Base-by-base conservation (phyloP, 2,113 vertebrate genomes). In the Oncorhynchus gorbuscha region DNA sequence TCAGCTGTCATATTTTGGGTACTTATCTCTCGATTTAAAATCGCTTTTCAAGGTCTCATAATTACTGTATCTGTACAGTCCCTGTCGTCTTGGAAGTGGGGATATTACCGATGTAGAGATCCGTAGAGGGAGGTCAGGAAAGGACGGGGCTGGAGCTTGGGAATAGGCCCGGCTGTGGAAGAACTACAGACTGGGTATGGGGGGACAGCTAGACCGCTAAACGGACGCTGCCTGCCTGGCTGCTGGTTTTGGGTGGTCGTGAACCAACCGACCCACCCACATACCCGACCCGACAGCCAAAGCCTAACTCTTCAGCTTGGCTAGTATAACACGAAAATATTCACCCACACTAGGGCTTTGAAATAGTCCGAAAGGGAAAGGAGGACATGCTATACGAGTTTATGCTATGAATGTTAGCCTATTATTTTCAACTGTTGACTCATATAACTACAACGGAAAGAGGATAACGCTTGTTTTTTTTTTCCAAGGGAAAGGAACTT, bases 81-180 rank as follows among this genome's bases (percentile, higher is more conserved):
- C 82, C 84, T 76, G 51, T 55, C 14, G 14, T 81, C 81, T 83
- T 85, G 82, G 86, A 80, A 87, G 73, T 84, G 81, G 84, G 85
- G 85, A 78, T 77, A 88, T 79, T 86, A 76, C 85, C 83, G 71
- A 77, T 76, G 87, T 85, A 88, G 90, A 90, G 88, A 62, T 62
- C 59, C 91, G 92, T 91, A 90, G 86, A 86, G 87, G 86, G 87
- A 92, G 87, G 88, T 89, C 92, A 94, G 94, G 94, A 94, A 94
- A 94, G 91, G 88, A 94, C 93, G 94, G 86, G 91, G 94, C 91
- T 93, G 89, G 79, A 92, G 85, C 61, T 81, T 91, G 90, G 90
- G 89, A 90, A 91, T 76, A 93, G 93, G 93, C 93, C 93, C 82
- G 87, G 79, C 85, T 86, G 88, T 88, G 55, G 67, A 28, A 66